Percentiles rank a stretch among this genome's conserved stretches.
phyloP scores from a whole-genome alignment of 2,888 invertebrate genomes.

The Orthosia incerta region DNA sequence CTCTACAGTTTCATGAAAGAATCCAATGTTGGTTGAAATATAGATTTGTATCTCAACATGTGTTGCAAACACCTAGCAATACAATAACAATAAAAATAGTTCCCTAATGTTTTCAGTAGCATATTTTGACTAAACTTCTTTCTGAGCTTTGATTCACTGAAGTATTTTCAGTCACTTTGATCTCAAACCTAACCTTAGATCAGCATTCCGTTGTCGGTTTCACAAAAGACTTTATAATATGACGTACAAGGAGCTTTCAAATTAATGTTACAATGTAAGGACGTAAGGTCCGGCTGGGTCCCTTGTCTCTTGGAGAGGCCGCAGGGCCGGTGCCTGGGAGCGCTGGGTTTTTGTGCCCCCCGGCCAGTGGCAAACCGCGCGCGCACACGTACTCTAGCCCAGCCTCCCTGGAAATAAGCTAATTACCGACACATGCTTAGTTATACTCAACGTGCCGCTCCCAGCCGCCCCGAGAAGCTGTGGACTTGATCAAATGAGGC shows the following conservation, averaged over 20 bases:
- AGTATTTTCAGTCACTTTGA: neutral
- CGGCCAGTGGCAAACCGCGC: constrained; percentile 25
- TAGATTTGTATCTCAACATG: no score
- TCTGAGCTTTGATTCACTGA: neutral
- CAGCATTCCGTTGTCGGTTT: neutral
- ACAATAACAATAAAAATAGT: no score
- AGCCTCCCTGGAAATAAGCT: constrained; percentile 63
- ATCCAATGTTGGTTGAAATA: no score
- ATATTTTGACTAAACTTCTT: no score
- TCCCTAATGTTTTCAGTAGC: no score
- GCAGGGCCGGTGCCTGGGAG: constrained; percentile 51
- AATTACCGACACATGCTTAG: constrained; percentile 72
- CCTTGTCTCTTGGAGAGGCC: neutral
- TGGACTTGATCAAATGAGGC: constrained; percentile 5
- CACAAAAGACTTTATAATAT: neutral
- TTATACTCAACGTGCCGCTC: constrained; percentile 54
- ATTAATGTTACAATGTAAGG: constrained; percentile 30
- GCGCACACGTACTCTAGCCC: constrained; percentile 33
- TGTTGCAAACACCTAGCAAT: no score
- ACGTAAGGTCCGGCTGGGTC: neutral
- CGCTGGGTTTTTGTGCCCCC: constrained; percentile 62
- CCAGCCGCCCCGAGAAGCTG: neutral
- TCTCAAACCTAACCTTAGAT: neutral
- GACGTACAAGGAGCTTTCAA: constrained; percentile 10
- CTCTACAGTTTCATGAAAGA: no score